Conservation (phyloP, 2,113 vertebrate species). For the Barnardius zonarius region DNA sequence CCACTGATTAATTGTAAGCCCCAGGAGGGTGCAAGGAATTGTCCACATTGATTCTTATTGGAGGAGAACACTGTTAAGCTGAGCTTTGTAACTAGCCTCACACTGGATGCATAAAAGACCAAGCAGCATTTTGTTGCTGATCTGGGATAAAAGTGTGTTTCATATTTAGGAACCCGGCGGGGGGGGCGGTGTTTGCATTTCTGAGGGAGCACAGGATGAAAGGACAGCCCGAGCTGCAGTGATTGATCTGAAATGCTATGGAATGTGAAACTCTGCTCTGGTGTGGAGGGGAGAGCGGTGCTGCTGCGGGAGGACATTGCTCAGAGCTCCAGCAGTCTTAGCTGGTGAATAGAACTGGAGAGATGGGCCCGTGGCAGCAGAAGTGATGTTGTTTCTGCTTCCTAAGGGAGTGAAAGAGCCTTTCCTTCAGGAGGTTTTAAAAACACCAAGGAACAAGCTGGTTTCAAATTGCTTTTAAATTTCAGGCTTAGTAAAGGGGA, state of each 20-base stretch:
- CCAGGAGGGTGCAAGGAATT: background rate
- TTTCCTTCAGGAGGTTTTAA: background rate
- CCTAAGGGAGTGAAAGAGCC: background rate
- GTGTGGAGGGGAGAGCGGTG: background rate
- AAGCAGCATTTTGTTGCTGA: background rate
- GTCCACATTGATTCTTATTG: background rate
- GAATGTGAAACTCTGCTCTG: background rate
- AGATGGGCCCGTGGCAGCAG: background rate
- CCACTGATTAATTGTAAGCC: background rate
- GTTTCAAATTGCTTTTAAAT: background rate
- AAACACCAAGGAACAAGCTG: background rate
- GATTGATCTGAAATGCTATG: background rate
- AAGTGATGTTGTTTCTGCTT: background rate
- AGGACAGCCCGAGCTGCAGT: background rate
- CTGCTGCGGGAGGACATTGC: accelerated
- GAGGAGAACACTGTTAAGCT: background rate
- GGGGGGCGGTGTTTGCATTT: background rate
- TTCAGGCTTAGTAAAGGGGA: background rate
- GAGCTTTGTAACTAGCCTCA: background rate
- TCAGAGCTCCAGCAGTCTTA: background rate
- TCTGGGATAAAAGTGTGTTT: background rate
- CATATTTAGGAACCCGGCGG: background rate
- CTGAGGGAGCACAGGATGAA: background rate
- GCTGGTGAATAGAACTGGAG: background rate
- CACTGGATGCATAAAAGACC: background rate